Conservation (phyloP, 2,888 invertebrate genomes). For the Thymelicus lineola region DNA sequence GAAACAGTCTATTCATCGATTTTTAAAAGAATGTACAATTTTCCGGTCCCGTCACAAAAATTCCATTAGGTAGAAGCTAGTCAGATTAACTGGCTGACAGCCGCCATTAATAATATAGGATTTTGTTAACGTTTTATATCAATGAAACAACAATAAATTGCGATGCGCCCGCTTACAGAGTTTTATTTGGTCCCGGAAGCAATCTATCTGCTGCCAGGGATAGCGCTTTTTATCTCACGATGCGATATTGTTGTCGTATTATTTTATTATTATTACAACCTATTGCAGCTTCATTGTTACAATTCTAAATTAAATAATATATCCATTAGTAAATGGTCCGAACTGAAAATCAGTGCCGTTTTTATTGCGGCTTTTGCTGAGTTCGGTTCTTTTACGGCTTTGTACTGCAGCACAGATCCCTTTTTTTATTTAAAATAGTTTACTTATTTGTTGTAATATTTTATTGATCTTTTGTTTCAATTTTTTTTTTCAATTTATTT, state of each 20-base stretch:
- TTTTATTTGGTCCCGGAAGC: constrained; percentile 15
- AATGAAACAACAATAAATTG: constrained; percentile 20
- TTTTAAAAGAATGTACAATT: not conserved
- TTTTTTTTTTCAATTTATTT: no score
- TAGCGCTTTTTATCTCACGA: not conserved
- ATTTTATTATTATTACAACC: no score
- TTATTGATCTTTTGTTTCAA: no score
- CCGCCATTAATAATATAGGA: constrained; percentile 20
- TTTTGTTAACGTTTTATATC: constrained; percentile 19
- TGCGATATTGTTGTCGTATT: not conserved
- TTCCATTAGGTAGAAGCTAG: constrained; percentile 11
- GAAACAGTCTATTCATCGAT: not conserved
- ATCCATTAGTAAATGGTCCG: no score
- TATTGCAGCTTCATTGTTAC: no score
- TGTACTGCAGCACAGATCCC: no score
- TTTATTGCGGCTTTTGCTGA: no score
- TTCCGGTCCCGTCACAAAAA: not conserved
- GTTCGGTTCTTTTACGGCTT: no score
- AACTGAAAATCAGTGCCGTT: no score
- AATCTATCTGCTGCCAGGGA: constrained; percentile 11
- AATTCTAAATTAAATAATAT: no score
- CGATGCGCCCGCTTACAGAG: not conserved
- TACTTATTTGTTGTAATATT: no score
- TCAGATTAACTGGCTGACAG: constrained; percentile 18
- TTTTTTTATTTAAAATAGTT: no score